Evolutionary conservation across 2,797 vertebrate genomes (phyloP).

Genomic region (Catharus ustulatus): DNA sequence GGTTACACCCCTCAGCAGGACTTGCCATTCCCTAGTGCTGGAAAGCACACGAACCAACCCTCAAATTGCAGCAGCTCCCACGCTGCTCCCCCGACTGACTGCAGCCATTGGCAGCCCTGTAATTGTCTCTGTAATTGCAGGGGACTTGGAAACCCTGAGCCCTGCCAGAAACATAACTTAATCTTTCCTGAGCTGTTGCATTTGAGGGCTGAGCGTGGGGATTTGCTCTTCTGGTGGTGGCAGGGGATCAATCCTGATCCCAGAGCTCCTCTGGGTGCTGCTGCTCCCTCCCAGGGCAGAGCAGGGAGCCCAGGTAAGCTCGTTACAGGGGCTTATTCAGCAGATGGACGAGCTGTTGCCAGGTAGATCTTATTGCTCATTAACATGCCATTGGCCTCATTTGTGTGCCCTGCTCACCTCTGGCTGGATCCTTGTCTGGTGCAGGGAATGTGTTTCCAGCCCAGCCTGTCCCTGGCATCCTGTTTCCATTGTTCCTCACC

Average conservation of each 20-base stretch:
- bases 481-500: background rate
- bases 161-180: conserved; percentile 23
- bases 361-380: conserved; percentile 54
- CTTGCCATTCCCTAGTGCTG: background rate
- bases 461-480: background rate
- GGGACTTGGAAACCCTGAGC: conserved; percentile 6
- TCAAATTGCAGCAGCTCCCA: background rate
- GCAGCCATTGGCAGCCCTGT: background rate
- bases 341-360: conserved; percentile 20
- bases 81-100: background rate
- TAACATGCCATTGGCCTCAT: conserved; percentile 42
- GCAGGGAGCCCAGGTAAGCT: conserved; percentile 7
- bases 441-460: background rate
- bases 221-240: background rate
- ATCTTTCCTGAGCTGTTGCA: conserved; percentile 17
- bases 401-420: background rate
- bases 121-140: conserved; percentile 38
- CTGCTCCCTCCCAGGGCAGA: background rate
- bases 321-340: conserved; percentile 41
- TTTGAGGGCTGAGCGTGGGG: background rate
- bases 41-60: background rate
- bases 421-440: background rate
- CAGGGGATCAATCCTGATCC: background rate
- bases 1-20: background rate
- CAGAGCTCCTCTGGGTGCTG: background rate